Base-by-base conservation (phyloP, 2,888 invertebrate species). In the Spialia ferax region DNA sequence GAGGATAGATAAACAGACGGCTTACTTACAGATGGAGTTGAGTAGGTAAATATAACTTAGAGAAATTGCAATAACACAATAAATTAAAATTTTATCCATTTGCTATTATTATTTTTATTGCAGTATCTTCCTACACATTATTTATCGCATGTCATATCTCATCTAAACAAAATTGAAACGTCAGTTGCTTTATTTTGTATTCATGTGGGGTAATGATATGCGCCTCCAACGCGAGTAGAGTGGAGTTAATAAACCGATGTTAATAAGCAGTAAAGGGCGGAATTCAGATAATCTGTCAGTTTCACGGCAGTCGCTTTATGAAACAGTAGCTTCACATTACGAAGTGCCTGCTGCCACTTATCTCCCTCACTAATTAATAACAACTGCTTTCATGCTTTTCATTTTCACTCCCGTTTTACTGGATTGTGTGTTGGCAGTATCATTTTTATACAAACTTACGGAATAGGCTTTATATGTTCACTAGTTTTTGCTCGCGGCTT, bases 251-350 rank as follows among this genome's bases (percentile, higher is more conserved):
- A 84, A 85, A 83, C 76, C 73, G 74, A 78, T 81, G 77, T 82
- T 83, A 84, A 85, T 84, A 81, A 78, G 75, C 78, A 77, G 76
- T 76, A 77, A 77, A 76, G 78, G 75, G 77, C 73, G 79, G 74
- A 81, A 82, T 78, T 82, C 73, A 71, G 77, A 80, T 82, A 82
- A 86, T 85, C 79, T 79, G 77, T 79, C 79, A 80, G 80, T 77
- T 74, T 80, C 75, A 71, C 70, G 73, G 70, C 73, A 55, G 68
- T 61, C 72, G 71, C 75, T 75, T 77, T 74, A 73, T 77, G 75
- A 74, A 73, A 73, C 73, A 68, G 71, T 71, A 70, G 73, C 76
- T 64, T 73, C 75, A 70, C 76, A 77, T 76, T 77, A 76, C 76
- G 75, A 75, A 72, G 71, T 65, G 69, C 65, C 68, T 68, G 60